phyloP scores from a whole-genome alignment of 2,888 invertebrate genomes.

The Ectemnius cavifrons region DNA sequence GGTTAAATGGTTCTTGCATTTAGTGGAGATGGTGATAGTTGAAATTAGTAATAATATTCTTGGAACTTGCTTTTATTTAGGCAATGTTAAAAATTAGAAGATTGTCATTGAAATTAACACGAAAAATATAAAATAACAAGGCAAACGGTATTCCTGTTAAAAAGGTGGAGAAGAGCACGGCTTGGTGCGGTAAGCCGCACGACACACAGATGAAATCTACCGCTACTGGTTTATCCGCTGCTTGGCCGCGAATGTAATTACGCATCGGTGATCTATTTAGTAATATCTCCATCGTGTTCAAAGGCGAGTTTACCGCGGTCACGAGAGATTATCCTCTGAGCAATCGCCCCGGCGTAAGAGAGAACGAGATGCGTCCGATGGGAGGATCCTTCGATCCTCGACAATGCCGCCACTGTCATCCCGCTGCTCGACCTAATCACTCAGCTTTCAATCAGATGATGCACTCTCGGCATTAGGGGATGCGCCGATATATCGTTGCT shows the following conservation, averaged over 20 bases:
- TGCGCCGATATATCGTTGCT: too few species aligned
- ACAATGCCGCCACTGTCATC: constrained; percentile 73
- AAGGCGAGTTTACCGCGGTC: constrained; percentile 35
- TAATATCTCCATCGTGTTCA: constrained; percentile 42
- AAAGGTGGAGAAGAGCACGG: too few species aligned
- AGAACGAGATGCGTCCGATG: constrained; percentile 21
- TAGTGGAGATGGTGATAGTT: too few species aligned
- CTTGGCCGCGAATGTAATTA: constrained; percentile 51
- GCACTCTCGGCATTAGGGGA: background rate
- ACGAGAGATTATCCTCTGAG: constrained; percentile 70
- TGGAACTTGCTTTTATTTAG: too few species aligned
- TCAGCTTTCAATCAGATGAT: constrained; percentile 56
- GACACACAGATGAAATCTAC: background rate
- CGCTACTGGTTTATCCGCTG: background rate
- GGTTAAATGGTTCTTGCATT: too few species aligned
- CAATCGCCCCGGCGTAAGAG: constrained; percentile 66
- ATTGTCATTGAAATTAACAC: too few species aligned
- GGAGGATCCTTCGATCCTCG: constrained; percentile 57
- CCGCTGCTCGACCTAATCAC: constrained; percentile 69
- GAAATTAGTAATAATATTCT: too few species aligned
- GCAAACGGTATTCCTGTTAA: too few species aligned
- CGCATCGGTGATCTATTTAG: constrained; percentile 48
- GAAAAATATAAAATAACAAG: too few species aligned
- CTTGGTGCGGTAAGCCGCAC: too few species aligned
- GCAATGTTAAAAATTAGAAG: too few species aligned